Evolutionary conservation across 2,888 invertebrate genomes (phyloP).

Genomic region (Cecidostiba fungosa): DNA sequence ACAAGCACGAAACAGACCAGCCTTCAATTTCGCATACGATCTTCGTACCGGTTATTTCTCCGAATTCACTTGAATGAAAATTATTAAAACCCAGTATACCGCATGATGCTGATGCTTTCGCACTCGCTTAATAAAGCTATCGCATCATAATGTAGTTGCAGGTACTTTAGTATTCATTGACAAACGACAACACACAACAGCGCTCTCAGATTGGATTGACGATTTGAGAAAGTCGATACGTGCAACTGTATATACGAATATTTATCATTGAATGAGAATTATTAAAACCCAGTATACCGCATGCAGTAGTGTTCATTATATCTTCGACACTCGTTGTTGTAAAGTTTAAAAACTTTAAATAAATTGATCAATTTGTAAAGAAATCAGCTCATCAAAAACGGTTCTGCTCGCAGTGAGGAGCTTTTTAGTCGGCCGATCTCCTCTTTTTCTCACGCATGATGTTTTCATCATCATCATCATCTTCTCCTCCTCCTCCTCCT

Average conservation of each 20-base stretch:
- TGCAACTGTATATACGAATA: too few species aligned
- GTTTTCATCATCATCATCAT: conserved; percentile 61
- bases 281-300: too few species aligned
- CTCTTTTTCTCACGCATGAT: conserved; percentile 46
- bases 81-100: background rate
- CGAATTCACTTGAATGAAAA: conserved; percentile 56
- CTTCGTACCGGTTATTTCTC: conserved; percentile 29
- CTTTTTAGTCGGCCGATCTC: background rate
- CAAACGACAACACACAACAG: conserved; percentile 17
- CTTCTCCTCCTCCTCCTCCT: conserved; percentile 40
- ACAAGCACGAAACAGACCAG: background rate
- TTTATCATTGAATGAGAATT: too few species aligned
- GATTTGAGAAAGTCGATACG: conserved; percentile 4
- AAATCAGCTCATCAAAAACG: background rate
- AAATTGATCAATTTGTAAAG: too few species aligned
- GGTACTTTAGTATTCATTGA: conserved; percentile 55
- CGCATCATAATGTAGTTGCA: conserved; percentile 13
- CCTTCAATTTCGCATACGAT: conserved; percentile 47
- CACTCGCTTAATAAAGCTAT: conserved; percentile 52
- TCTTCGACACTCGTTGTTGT: too few species aligned
- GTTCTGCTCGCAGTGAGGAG: background rate
- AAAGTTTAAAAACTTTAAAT: too few species aligned
- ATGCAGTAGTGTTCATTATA: too few species aligned
- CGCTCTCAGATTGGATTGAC: background rate
- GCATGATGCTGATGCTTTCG: conserved; percentile 7